Evolutionary conservation across 1,140 invertebrate genomes (phyloP).

Genomic region (Anastrepha obliqua): DNA sequence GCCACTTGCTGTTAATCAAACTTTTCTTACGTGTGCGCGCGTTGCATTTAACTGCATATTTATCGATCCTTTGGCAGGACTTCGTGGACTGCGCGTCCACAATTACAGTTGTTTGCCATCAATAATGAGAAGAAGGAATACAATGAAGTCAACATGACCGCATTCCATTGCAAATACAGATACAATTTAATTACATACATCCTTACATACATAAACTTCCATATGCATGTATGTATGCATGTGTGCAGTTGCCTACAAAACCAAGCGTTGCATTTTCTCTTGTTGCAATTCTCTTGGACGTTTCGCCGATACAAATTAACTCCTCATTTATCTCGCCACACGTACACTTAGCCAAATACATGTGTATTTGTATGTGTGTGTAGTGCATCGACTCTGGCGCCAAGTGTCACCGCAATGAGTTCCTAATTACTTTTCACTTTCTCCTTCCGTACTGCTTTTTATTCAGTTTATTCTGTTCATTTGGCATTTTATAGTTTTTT

Average conservation of each 20-base stretch:
- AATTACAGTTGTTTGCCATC: neutral
- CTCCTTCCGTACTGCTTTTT: conserved; percentile 19
- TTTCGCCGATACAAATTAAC: conserved; percentile 23
- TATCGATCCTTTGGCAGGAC: neutral
- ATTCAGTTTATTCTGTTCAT: conserved; percentile 2
- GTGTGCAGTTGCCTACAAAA: no score
- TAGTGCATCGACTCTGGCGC: conserved; percentile 11
- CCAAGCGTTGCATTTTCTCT: neutral
- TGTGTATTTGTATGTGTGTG: neutral
- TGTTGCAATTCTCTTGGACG: neutral
- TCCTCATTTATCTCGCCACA: conserved; percentile 6
- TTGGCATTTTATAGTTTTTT: conserved; percentile 50
- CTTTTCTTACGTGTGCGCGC: neutral
- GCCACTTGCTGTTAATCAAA: conserved; percentile 20
- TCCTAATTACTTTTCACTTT: conserved; percentile 53
- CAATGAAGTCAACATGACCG: conserved; percentile 38
- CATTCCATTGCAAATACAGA: neutral
- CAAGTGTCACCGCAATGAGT: conserved; percentile 51
- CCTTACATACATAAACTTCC: neutral
- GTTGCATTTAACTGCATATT: neutral
- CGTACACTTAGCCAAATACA: no score
- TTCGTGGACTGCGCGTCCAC: neutral
- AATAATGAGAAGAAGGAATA: neutral
- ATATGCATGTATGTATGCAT: no score
- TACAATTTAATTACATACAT: neutral